These are phyloP conservation scores for Drosophila obscura DNA, from an alignment of 1,140 invertebrate species.

Conservation along the genomic window DNA sequence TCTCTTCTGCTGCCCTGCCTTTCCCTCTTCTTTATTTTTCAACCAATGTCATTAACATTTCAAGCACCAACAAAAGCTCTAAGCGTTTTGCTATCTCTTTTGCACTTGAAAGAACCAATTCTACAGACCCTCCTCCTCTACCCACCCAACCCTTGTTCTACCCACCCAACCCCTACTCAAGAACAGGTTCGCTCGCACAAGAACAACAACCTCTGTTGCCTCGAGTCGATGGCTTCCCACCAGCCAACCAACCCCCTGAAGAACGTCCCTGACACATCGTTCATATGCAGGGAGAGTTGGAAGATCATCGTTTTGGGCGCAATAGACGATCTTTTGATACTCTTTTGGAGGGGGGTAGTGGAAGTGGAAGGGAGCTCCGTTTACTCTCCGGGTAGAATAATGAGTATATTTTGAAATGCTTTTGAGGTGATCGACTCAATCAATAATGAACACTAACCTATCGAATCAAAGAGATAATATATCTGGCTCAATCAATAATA, in stretches of 20 bases:
- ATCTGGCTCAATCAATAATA: too few relatives aligned
- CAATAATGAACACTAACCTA: too few relatives aligned
- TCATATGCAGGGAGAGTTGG: neutral
- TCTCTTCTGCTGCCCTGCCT: neutral
- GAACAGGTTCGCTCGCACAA: constrained; percentile 4
- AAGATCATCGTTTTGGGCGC: too few relatives aligned
- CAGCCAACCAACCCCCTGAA: constrained; percentile 1
- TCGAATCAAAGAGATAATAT: too few relatives aligned
- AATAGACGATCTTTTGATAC: too few relatives aligned
- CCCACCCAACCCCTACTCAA: neutral
- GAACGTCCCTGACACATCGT: constrained; percentile 9
- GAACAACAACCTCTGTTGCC: constrained; percentile 1
- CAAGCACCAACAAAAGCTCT: constrained; percentile 9
- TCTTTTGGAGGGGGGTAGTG: too few relatives aligned
- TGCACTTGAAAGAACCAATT: neutral
- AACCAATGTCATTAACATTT: constrained; percentile 52
- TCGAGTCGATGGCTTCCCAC: constrained; percentile 10
- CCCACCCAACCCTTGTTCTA: neutral
- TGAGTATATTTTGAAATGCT: too few relatives aligned
- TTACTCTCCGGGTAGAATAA: too few relatives aligned
- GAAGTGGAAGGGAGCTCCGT: too few relatives aligned
- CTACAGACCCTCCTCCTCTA: neutral
- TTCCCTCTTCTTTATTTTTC: neutral
- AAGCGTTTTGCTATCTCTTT: constrained; percentile 38
- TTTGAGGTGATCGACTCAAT: too few relatives aligned